These are phyloP conservation scores for Dryomyza anilis DNA, from an alignment of 2,888 invertebrate genomes.

Conservation along the genomic window DNA sequence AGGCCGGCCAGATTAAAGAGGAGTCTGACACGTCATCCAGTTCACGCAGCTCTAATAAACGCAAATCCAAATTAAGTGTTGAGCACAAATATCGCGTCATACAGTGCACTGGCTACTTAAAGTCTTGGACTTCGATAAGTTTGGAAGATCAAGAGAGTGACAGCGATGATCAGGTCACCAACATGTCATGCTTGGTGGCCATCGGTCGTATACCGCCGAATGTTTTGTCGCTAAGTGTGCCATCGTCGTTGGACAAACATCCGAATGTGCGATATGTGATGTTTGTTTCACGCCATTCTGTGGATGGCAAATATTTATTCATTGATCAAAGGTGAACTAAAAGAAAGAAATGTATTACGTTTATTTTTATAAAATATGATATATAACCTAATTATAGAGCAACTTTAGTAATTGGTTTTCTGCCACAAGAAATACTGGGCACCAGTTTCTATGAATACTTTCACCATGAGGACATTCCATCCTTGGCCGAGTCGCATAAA, in stretches of 20 bases:
- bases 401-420: constrained; percentile 84
- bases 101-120: constrained; percentile 91
- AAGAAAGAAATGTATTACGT: neutral
- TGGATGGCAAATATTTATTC: constrained; percentile 91
- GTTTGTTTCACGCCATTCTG: constrained; percentile 83
- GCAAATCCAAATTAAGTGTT: constrained; percentile 67
- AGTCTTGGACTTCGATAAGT: constrained; percentile 87
- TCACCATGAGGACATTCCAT: constrained; percentile 78
- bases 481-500: constrained; percentile 84
- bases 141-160: constrained; percentile 72
- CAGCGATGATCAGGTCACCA: constrained; percentile 66
- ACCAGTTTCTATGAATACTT: constrained; percentile 94
- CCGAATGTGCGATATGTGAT: constrained; percentile 70
- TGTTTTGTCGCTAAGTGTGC: constrained; percentile 63
- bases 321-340: constrained; percentile 81
- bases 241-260: constrained; percentile 59
- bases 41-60: constrained; percentile 66
- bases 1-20: constrained; percentile 71
- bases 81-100: constrained; percentile 88
- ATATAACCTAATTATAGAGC: constrained; percentile 67
- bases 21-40: constrained; percentile 65
- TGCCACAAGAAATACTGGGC: constrained; percentile 91
- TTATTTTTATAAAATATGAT: neutral
- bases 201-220: constrained; percentile 77
- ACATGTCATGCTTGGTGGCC: constrained; percentile 86